Conservation (phyloP, 2,888 invertebrate genomes). For the Allolobophora icterica region DNA sequence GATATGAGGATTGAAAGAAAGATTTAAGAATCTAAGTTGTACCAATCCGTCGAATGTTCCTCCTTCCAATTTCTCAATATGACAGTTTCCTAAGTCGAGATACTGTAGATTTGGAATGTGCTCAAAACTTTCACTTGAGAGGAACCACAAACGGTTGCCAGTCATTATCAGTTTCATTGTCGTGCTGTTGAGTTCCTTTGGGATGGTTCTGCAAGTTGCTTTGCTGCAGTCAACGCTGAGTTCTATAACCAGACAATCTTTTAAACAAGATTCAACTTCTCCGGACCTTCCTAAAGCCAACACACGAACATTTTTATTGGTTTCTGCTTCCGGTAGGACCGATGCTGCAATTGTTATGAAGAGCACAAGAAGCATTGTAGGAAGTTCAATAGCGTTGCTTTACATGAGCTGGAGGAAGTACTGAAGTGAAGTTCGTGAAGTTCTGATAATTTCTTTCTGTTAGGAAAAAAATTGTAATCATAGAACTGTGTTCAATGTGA, state of each 20-base stretch:
- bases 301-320: not conserved
- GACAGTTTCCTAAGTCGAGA: not conserved
- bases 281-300: not conserved
- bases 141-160: not conserved
- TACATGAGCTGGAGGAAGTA: not conserved
- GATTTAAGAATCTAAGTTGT: not conserved
- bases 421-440: not conserved
- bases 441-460: not conserved
- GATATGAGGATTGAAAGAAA: constrained; percentile 1
- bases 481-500: not conserved
- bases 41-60: not conserved
- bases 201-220: not conserved
- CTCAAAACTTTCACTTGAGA: not conserved
- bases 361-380: not conserved
- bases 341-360: not conserved
- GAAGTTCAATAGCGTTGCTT: not conserved
- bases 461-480: not conserved
- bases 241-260: not conserved
- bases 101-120: not conserved
- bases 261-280: not conserved
- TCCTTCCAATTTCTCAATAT: not conserved
- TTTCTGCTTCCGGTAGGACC: not conserved
- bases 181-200: not conserved
- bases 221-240: not conserved
- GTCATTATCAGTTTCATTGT: constrained; percentile 3